A percentile compares a stretch with the other conserved stretches of the same genome.
Conservation (phyloP, 2,888 invertebrate genomes). For the Bellardia bayeri region DNA sequence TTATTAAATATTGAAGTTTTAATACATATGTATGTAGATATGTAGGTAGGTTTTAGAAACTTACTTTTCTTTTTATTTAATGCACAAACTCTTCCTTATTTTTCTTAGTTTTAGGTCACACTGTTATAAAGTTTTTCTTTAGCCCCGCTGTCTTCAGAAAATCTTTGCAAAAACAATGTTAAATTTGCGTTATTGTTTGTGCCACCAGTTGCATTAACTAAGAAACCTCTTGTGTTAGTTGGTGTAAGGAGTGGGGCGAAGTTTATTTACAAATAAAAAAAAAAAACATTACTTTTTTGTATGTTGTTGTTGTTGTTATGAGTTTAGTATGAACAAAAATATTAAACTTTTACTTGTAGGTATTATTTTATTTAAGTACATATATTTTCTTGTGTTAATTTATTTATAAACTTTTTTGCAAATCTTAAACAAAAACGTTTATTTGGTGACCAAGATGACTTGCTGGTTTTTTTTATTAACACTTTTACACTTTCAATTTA, state of each 20-base stretch:
- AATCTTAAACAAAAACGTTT: neutral
- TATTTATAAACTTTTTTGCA: constrained; percentile 25
- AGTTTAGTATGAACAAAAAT: neutral
- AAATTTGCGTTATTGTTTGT: constrained; percentile 1
- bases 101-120: neutral
- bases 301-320: neutral
- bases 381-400: constrained; percentile 11
- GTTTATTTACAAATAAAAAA: too few relatives aligned
- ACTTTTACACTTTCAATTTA: neutral
- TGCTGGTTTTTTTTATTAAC: constrained; percentile 25
- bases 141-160: neutral
- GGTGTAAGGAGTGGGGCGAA: too few relatives aligned
- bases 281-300: too few relatives aligned
- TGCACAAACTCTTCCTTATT: neutral
- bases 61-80: neutral
- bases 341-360: constrained; percentile 59
- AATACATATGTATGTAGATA: too few relatives aligned
- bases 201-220: constrained; percentile 21
- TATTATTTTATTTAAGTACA: constrained; percentile 15
- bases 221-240: too few relatives aligned
- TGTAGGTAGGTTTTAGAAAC: too few relatives aligned
- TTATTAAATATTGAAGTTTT: too few relatives aligned
- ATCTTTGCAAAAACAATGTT: constrained; percentile 19
- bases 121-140: neutral
- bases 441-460: neutral